A percentile compares a stretch with the other conserved stretches of the same genome.
Conservation (phyloP, 2,113 vertebrate genomes). For the Daphoenositta chrysoptera region DNA sequence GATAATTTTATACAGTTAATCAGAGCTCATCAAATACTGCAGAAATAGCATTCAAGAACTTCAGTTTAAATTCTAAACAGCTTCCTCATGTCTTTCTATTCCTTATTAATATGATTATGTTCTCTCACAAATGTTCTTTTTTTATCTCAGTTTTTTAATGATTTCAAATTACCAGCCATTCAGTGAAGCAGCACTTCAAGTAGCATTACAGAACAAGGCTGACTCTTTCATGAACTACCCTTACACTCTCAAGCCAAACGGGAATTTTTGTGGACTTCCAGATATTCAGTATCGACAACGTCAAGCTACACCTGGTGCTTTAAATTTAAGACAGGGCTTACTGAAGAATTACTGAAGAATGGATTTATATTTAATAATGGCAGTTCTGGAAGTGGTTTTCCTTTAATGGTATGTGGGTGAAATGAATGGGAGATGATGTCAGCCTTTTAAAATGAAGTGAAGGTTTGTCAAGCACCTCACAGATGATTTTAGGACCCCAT, state of each 20-base stretch:
- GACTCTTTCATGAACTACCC: neutral
- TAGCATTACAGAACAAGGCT: neutral
- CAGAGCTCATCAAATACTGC: conserved; percentile 35
- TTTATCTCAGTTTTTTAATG: neutral
- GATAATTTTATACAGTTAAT: conserved; percentile 49
- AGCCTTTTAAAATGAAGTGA: neutral
- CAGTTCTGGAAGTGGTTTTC: neutral
- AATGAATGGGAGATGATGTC: neutral
- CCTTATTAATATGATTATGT: conserved; percentile 32
- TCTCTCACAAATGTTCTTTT: neutral
- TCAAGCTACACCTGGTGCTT: neutral
- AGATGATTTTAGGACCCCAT: neutral
- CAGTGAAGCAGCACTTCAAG: neutral
- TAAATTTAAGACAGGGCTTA: neutral
- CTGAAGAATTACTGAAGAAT: neutral
- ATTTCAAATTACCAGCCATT: neutral
- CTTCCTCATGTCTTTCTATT: conserved; percentile 26
- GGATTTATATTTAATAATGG: neutral
- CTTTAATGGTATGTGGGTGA: neutral
- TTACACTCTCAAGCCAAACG: neutral
- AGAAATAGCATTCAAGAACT: conserved; percentile 21
- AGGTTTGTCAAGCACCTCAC: neutral
- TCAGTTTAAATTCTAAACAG: conserved; percentile 24
- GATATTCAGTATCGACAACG: neutral
- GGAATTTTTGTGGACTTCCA: neutral